Base-by-base conservation (phyloP, 2,113 vertebrate species). In the Dolichallabes microphthalmus region DNA sequence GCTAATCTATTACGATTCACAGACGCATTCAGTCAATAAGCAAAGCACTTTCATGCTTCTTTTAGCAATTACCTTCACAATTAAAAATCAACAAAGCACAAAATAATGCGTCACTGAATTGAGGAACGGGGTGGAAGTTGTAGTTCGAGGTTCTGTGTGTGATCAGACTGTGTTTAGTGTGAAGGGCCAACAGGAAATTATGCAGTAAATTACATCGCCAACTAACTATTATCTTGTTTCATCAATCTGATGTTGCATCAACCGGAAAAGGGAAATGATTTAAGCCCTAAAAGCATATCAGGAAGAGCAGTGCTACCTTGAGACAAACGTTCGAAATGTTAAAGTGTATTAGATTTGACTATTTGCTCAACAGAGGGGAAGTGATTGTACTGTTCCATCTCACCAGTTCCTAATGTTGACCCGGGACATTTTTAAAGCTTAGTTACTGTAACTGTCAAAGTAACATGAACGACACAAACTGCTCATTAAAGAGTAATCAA, bases 51-150 rank as follows among this genome's bases (percentile, higher is more conserved):
- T 95, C 93, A 94, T 93, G 94, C 94, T 96, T 95, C 95, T 96
- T 95, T 93, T 93, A 94, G 95, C 94, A 97, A 97, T 97, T 96
- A 97, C 95, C 94, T 93, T 94, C 94, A 95, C 93, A 95, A 96
- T 97, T 96, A 96, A 97, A 94, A 97, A 97, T 96, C 96, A 97
- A 97, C 96, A 97, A 97, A 96, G 96, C 96, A 96, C 95, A 95
- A 96, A 96, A 97, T 96, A 95, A 96, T 94, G 87, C 85, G 75
- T 80, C 90, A 80, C 88, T 86, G 87, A 91, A 77, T 92, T 87
- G 90, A 74, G 82, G 88, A 90, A 88, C 88, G 89, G 71, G 75
- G 73, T 25, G 82, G 87, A 88, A 90, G 89, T 82, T 84, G 63
- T 90, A 90, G 90, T 90, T 89, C 85, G 87, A 80, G 52, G 69